phyloP scores from a whole-genome alignment of 1,140 invertebrate genomes.

The Drosophila pallidifrons region DNA sequence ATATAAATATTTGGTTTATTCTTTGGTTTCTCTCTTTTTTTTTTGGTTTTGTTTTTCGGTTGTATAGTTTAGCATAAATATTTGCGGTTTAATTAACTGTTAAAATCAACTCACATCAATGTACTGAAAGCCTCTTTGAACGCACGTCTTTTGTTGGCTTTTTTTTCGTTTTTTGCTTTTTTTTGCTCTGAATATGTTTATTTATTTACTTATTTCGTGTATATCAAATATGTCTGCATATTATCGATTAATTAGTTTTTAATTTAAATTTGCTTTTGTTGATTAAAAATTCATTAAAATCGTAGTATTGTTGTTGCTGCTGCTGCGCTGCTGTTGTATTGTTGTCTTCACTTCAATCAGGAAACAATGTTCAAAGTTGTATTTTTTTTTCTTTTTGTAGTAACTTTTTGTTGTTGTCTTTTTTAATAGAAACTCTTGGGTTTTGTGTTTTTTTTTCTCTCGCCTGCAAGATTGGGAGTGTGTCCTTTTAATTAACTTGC shows the following conservation, averaged over 20 bases:
- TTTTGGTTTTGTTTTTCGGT: slow-evolving; percentile 10
- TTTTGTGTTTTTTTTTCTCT: not conserved
- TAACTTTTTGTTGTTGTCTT: slow-evolving; percentile 36
- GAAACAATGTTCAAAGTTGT: slow-evolving; percentile 31
- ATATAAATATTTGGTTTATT: slow-evolving; percentile 50
- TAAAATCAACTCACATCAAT: slow-evolving; percentile 49
- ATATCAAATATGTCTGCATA: slow-evolving; percentile 25
- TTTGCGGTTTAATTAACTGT: slow-evolving; percentile 43
- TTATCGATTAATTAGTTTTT: slow-evolving; percentile 31
- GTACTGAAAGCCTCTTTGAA: slow-evolving; percentile 49
- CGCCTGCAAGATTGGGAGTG: slow-evolving; percentile 32
- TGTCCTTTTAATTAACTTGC: slow-evolving; percentile 36
- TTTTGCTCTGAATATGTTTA: not conserved
- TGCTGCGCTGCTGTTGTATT: slow-evolving; percentile 16
- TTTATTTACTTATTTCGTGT: slow-evolving; percentile 23
- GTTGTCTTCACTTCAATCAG: slow-evolving; percentile 45
- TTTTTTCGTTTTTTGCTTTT: not conserved
- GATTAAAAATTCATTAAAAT: slow-evolving; percentile 48
- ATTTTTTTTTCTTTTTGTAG: slow-evolving; percentile 24
- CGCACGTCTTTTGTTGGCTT: slow-evolving; percentile 34
- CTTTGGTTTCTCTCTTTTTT: slow-evolving; percentile 10
- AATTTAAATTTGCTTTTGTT: slow-evolving; percentile 5
- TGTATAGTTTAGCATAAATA: slow-evolving; percentile 53
- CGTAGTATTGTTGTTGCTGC: slow-evolving; percentile 33
- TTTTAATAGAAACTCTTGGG: slow-evolving; percentile 36